Conservation (phyloP, 2,797 vertebrate species). For the Sylvilagus floridanus region DNA sequence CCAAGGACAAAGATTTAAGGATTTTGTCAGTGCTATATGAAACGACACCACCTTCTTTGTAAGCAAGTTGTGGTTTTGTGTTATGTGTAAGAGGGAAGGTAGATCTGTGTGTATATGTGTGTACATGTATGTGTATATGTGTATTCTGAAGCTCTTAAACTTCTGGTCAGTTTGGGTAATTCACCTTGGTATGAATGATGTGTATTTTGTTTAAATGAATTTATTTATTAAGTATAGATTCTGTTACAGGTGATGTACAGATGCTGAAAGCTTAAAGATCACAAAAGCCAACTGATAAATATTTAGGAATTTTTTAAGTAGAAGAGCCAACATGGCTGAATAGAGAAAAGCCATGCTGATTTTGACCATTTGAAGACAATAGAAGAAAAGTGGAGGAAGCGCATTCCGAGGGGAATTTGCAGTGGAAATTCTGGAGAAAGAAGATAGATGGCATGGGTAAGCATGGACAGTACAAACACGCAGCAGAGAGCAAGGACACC, state of each 20-base stretch:
- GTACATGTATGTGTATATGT: background rate
- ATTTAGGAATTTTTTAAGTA: background rate
- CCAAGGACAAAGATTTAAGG: conserved; percentile 15
- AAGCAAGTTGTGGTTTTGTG: background rate
- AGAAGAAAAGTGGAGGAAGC: no score
- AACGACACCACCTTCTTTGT: conserved; percentile 1
- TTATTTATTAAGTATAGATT: background rate
- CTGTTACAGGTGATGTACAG: background rate
- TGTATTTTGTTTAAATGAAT: background rate
- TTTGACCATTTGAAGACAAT: no score
- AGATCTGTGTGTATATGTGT: background rate
- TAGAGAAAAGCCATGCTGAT: no score
- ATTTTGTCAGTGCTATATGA: background rate
- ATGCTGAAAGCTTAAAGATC: background rate
- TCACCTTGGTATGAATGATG: background rate
- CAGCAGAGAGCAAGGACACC: no score
- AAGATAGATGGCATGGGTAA: no score
- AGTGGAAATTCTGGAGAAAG: no score
- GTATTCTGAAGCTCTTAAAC: background rate
- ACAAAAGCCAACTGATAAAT: conserved; percentile 23
- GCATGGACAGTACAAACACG: no score
- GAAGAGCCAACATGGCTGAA: no score
- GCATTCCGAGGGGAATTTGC: no score
- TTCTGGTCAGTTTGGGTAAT: background rate
- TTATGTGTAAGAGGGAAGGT: background rate